Evolutionary conservation across 2,888 invertebrate genomes (phyloP), one percentile per base, ranked within the genome.

Genomic region (Gonocerus acuteangulatus): DNA sequence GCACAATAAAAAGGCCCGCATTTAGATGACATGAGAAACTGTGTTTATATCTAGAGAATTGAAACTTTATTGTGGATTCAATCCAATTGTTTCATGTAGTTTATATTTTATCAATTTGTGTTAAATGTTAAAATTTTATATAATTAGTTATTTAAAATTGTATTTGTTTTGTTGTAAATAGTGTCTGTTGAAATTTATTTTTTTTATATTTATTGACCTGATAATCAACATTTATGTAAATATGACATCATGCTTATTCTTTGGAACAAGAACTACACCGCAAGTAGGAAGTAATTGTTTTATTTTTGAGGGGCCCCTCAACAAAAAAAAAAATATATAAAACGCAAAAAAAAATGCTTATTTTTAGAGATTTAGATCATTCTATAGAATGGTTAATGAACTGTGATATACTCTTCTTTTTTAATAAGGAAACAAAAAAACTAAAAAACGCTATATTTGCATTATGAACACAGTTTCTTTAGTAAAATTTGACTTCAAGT

Each of bases 381-480:
- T 59, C 59, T 48, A 39, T 59, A 59, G 48, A 59, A 59, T 48
- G 48, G 48, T 59, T 59, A 59, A 39, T 48, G 48, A 59, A 59
- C 59, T 59, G 59, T 59, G 59, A 59, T 59, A 59, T 48, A 48
- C 23, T 58, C 16, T 57, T 60, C 34, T 63, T 52, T 60, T 49
- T n/a, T 47, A 44, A 34, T 22, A 39, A 56, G 56, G n/a, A 62
- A 52, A 42, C 21, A 49, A 57, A 59, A 22, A 21, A 36, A 44
- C 34, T 9, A 39, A 22, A 54, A 34, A 45, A 34, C 16, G 22
- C 32, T 49, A 52, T 52, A 39, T 49, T 23, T 39, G 21, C 59
- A 52, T 48, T 64, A 62, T 62, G 62, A 64, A 64, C 64, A 64
- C 64, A 62, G 64, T 64, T 64, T 64, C 64, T 64, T 42, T 60